phyloP scores from a whole-genome alignment of 2,113 vertebrate species.

The Microcebus tavaratra region DNA sequence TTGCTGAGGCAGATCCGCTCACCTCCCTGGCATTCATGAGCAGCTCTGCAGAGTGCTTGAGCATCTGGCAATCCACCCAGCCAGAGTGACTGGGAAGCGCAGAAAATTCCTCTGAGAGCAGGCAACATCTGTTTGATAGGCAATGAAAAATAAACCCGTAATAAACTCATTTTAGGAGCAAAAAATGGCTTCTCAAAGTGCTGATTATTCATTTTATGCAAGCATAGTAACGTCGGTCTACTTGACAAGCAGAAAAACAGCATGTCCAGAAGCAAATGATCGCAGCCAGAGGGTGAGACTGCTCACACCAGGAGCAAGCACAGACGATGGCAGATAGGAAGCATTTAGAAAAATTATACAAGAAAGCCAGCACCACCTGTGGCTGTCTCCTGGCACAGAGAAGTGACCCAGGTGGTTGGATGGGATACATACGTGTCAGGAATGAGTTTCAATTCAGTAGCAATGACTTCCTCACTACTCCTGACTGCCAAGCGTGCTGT shows the following conservation, averaged over 20 bases:
- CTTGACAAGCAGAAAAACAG: constrained; percentile 76
- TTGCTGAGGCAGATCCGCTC: constrained; percentile 47
- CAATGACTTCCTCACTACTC: background rate
- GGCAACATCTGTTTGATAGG: constrained; percentile 84
- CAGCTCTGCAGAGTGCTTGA: constrained; percentile 63
- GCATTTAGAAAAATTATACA: constrained; percentile 5
- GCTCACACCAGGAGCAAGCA: background rate
- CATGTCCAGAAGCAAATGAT: constrained; percentile 55
- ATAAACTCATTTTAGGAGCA: constrained; percentile 84
- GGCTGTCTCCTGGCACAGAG: constrained; percentile 45
- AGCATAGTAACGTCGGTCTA: constrained; percentile 70
- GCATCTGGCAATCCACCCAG: constrained; percentile 82
- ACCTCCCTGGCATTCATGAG: constrained; percentile 55
- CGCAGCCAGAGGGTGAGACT: background rate
- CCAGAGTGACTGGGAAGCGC: constrained; percentile 76
- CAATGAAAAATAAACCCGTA: constrained; percentile 84
- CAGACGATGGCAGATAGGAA: background rate
- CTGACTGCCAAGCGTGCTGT: background rate
- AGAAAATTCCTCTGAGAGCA: constrained; percentile 78
- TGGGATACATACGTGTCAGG: background rate
- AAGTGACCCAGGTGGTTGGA: constrained; percentile 39
- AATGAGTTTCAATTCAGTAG: background rate
- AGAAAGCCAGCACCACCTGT: constrained; percentile 27
- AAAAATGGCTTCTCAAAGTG: constrained; percentile 77
- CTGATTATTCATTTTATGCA: constrained; percentile 83